phyloP scores from a whole-genome alignment of 2,797 vertebrate species.

The Helicolenus hilgendorfi region DNA sequence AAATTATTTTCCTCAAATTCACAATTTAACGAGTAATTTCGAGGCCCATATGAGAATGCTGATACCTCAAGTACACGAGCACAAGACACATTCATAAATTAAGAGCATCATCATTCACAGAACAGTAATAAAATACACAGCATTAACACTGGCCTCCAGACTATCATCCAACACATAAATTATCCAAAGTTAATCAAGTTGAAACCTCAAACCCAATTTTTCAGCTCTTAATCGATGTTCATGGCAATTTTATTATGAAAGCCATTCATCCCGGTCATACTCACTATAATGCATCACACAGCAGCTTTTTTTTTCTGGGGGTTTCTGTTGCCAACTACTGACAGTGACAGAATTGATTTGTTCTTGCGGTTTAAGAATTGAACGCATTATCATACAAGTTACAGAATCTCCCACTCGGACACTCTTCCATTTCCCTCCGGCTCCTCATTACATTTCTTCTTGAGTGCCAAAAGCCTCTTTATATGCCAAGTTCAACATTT shows the following conservation, averaged over 20 bases:
- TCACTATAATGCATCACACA: slow-evolving; percentile 27
- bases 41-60: neutral
- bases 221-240: slow-evolving; percentile 56
- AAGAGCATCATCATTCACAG: slow-evolving; percentile 29
- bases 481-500: neutral
- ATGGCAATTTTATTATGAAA: slow-evolving; percentile 56
- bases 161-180: slow-evolving; percentile 37
- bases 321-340: slow-evolving; percentile 10
- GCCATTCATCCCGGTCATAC: slow-evolving; percentile 33
- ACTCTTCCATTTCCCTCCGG: neutral
- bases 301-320: neutral
- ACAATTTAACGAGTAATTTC: neutral
- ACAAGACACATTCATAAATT: slow-evolving; percentile 34
- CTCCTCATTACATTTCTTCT: neutral
- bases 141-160: slow-evolving; percentile 30
- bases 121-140: slow-evolving; percentile 36
- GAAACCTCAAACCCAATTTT: slow-evolving; percentile 52
- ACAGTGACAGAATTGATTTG: slow-evolving; percentile 8
- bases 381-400: slow-evolving; percentile 1
- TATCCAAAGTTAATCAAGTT: slow-evolving; percentile 59
- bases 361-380: neutral
- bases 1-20: neutral
- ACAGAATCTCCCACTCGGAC: neutral
- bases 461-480: neutral
- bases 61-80: slow-evolving; percentile 13